Evolutionary conservation across 2,888 invertebrate species (phyloP).

Genomic region (Sclerodermus sp.): DNA sequence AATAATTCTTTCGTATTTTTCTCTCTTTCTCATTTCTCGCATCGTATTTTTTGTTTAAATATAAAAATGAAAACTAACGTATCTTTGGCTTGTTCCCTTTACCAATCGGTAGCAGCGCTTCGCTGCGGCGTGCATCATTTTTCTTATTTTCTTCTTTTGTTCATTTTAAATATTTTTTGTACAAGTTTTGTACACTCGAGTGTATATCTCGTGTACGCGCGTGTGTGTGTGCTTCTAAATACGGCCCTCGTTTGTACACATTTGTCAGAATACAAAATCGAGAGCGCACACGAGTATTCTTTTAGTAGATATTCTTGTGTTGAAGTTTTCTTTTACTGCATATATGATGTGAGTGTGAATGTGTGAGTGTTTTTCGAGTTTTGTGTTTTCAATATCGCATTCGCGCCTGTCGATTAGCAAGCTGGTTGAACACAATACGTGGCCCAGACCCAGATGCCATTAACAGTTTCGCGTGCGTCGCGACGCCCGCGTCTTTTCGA

Average conservation of each 20-base stretch:
- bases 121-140: constrained; percentile 47
- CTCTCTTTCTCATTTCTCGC: constrained; percentile 22
- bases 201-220: constrained; percentile 31
- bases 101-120: constrained; percentile 64
- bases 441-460: constrained; percentile 44
- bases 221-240: constrained; percentile 31
- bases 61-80: constrained; percentile 71
- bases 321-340: constrained; percentile 6
- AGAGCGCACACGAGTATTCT: constrained; percentile 11
- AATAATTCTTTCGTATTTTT: constrained; percentile 23
- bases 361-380: constrained; percentile 17
- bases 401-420: constrained; percentile 36
- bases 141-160: constrained; percentile 45
- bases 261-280: neutral
- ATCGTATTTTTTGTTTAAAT: constrained; percentile 45
- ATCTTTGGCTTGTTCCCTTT: constrained; percentile 85
- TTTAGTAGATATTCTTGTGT: no score
- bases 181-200: constrained; percentile 49
- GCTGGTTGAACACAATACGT: constrained; percentile 46
- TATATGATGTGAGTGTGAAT: constrained; percentile 1
- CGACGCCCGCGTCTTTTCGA: constrained; percentile 49
- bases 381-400: neutral
- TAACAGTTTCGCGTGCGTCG: constrained; percentile 48
- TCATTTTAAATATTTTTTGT: constrained; percentile 41
- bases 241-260: constrained; percentile 12